These are phyloP conservation scores for Agonopterix subpropinquella DNA, from an alignment of 2,888 invertebrate genomes.

Conservation along the genomic window DNA sequence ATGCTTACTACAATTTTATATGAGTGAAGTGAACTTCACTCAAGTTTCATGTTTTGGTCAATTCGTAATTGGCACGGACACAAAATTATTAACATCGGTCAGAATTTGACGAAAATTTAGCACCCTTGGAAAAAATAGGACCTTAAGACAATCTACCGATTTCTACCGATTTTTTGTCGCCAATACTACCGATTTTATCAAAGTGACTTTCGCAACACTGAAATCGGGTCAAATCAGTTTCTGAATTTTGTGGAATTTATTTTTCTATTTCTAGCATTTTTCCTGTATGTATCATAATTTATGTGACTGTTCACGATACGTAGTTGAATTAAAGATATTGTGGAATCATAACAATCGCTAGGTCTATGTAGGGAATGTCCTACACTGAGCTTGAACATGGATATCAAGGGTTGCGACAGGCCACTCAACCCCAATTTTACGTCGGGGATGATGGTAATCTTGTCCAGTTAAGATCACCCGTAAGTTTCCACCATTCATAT, in stretches of 20 bases:
- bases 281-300: conserved; percentile 7
- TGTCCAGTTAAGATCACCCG: conserved; percentile 72
- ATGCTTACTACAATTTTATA: too few species aligned
- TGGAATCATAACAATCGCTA: conserved; percentile 4
- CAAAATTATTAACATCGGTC: too few species aligned
- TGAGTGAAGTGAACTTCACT: too few species aligned
- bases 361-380: conserved; percentile 81
- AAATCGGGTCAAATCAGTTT: too few species aligned
- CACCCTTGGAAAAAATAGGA: too few species aligned
- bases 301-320: background rate
- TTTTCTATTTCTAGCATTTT: conserved; percentile 16
- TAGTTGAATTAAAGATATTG: background rate
- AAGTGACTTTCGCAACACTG: too few species aligned
- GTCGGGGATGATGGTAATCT: conserved; percentile 82
- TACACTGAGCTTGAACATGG: conserved; percentile 95
- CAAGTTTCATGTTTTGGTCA: too few species aligned
- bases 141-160: too few species aligned
- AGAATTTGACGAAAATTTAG: too few species aligned
- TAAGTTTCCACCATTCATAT: conserved; percentile 49
- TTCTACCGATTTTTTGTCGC: too few species aligned
- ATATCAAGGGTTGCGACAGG: conserved; percentile 89
- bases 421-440: conserved; percentile 81
- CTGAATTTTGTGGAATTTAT: conserved; percentile 12
- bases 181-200: too few species aligned
- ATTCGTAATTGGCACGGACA: too few species aligned